These are phyloP conservation scores for Drosophila lowei DNA, from an alignment of 1,140 invertebrate species.

Conservation along the genomic window DNA sequence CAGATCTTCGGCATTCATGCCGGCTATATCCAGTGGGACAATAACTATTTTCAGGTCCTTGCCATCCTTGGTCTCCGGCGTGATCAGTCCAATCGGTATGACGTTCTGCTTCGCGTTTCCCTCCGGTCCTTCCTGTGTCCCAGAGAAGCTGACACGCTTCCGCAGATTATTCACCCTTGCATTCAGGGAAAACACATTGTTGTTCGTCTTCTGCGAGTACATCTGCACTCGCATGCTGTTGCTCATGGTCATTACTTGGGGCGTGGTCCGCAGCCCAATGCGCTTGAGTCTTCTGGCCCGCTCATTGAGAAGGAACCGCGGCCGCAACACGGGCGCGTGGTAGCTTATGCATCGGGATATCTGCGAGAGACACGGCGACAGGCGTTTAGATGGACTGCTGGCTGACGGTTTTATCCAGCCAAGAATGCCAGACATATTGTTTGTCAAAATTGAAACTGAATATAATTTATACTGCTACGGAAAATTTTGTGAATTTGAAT, in stretches of 20 bases:
- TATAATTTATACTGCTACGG: neutral
- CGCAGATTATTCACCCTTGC: slow-evolving; percentile 45
- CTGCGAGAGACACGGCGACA: slow-evolving; percentile 53
- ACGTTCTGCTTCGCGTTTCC: slow-evolving; percentile 5
- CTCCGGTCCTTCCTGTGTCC: neutral
- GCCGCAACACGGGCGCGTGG: slow-evolving; percentile 49
- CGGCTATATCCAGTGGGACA: slow-evolving; percentile 65
- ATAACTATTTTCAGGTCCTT: slow-evolving; percentile 68
- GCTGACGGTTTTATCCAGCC: neutral
- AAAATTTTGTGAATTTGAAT: slow-evolving; percentile 22
- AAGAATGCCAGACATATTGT: slow-evolving; percentile 27
- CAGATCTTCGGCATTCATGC: slow-evolving; percentile 40
- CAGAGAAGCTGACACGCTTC: slow-evolving; percentile 56
- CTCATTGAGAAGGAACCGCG: slow-evolving; percentile 18
- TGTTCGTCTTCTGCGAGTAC: slow-evolving; percentile 32
- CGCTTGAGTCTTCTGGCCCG: too few relatives aligned
- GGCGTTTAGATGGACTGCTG: slow-evolving; percentile 10
- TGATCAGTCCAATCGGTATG: slow-evolving; percentile 59
- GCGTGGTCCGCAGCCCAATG: neutral
- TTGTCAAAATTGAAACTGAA: too few relatives aligned
- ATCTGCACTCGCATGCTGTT: slow-evolving; percentile 29
- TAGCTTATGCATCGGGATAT: slow-evolving; percentile 58
- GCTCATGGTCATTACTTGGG: neutral
- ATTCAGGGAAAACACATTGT: slow-evolving; percentile 37
- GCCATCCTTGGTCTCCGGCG: slow-evolving; percentile 39